A percentile compares a stretch with the other conserved stretches of the same genome.
phyloP scores from a whole-genome alignment of 2,797 vertebrate species.

The Poliocrania exsul region DNA sequence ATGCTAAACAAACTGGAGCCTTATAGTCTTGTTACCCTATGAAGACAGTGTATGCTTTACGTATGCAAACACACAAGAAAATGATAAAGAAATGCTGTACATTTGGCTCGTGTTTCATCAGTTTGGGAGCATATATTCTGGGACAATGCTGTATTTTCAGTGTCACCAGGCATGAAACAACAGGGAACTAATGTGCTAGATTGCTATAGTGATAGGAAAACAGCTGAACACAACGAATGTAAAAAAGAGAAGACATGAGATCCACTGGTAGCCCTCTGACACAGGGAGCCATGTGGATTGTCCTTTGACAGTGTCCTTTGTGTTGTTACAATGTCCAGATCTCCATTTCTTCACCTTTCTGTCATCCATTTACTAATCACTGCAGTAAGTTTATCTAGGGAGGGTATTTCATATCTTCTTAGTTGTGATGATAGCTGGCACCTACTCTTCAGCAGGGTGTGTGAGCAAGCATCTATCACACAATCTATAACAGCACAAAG shows the following conservation, averaged over 20 bases:
- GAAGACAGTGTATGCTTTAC: conserved; percentile 1
- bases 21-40: background rate
- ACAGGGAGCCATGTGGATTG: background rate
- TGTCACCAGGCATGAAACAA: background rate
- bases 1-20: background rate
- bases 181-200: background rate
- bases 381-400: background rate
- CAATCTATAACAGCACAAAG: background rate
- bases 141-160: background rate
- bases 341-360: background rate
- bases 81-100: background rate
- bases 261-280: background rate
- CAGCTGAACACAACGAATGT: background rate
- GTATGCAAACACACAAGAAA: conserved; percentile 29
- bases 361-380: background rate
- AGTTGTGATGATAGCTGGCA: background rate
- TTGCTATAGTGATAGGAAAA: background rate
- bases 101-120: background rate
- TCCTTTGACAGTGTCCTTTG: background rate
- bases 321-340: background rate
- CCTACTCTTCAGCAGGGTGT: background rate
- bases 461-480: background rate
- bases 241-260: background rate
- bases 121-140: background rate
- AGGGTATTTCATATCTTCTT: background rate